Base-by-base conservation (phyloP, 2,797 vertebrate genomes). In the Enteromius viviparus region DNA sequence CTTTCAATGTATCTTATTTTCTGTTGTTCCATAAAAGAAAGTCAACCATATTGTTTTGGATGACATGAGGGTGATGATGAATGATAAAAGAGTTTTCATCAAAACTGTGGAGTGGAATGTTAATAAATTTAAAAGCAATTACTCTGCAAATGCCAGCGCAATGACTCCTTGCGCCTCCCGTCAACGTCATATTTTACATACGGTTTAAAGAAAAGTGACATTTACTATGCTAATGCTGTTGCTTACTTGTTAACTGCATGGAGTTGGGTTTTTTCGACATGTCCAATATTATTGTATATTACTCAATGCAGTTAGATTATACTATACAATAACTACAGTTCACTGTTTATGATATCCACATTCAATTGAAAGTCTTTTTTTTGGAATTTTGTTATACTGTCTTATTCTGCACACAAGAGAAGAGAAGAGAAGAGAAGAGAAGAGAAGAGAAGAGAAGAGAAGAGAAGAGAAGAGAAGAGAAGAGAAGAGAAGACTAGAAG, bases 191-290 rank as follows among this genome's bases (percentile, higher is more conserved):
- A 76, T 60, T 60, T 76, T 17, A 60, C 14, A 76, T 40, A 40
- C 14, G 51, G 51, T 23, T 62, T 42, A 76, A 60, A 62, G 75
- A 62, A 58, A 62, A 76, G 14, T 76, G 75, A 76, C 55, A 62
- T 62, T 45, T 62, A 62, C 15, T 29, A 76, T 76, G 75, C 55
- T 17, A 60, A 62, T 45, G 4, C 55, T 29, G 55, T 45, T 62
- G 3, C 37, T 3, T 15, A 10, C 53, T 76, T 1, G 8, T 62
- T 37, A 21, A 53, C 29, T 53, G 47, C 17, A 74, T 12, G 26
- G 53, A 34, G 47, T 72, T 53, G 8, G 8, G 29, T 34, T 51
- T 51, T 26, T 51, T 72, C 47, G 68, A 26, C 40, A 26, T 47
- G n/a, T 26, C 23, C 51, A 72, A 49, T 74, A 21, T 11, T 53